Percentiles rank a stretch among this genome's conserved stretches.
Conservation (phyloP, 2,888 invertebrate species). For the Troides oblongomaculatus region DNA sequence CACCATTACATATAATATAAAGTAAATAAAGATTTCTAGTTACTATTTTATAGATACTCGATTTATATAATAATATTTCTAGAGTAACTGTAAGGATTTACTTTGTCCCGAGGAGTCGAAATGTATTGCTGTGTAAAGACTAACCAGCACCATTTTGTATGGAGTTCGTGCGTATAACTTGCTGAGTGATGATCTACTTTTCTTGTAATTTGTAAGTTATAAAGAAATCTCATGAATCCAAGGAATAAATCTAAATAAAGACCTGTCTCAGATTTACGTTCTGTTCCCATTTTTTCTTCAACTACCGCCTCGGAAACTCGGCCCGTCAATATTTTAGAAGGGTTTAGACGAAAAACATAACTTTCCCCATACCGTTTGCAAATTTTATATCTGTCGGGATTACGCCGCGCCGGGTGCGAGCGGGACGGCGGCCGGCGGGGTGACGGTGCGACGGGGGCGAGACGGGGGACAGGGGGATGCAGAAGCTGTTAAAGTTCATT, state of each 20-base stretch:
- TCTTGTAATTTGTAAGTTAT: no score
- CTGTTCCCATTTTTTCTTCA: not conserved
- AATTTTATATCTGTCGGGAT: conserved; percentile 25
- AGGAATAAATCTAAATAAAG: not conserved
- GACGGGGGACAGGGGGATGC: conserved; percentile 23
- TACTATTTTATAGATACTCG: no score
- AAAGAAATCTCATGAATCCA: no score
- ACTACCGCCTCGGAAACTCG: conserved; percentile 11
- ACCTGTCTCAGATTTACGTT: not conserved
- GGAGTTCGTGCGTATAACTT: no score
- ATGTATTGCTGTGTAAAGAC: no score
- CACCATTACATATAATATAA: no score
- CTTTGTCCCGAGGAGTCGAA: no score
- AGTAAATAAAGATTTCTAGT: no score
- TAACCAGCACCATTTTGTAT: no score
- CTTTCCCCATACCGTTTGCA: conserved; percentile 20
- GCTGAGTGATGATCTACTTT: no score
- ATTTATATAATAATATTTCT: no score
- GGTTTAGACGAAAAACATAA: conserved; percentile 30
- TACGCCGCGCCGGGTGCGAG: conserved; percentile 27
- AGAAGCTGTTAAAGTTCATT: conserved; percentile 36
- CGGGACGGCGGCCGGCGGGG: conserved; percentile 10
- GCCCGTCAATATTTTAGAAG: conserved; percentile 39
- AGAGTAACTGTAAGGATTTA: no score
- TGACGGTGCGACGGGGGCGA: not conserved